Conservation (phyloP, 2,113 vertebrate genomes). For the Cepphus grylle region DNA sequence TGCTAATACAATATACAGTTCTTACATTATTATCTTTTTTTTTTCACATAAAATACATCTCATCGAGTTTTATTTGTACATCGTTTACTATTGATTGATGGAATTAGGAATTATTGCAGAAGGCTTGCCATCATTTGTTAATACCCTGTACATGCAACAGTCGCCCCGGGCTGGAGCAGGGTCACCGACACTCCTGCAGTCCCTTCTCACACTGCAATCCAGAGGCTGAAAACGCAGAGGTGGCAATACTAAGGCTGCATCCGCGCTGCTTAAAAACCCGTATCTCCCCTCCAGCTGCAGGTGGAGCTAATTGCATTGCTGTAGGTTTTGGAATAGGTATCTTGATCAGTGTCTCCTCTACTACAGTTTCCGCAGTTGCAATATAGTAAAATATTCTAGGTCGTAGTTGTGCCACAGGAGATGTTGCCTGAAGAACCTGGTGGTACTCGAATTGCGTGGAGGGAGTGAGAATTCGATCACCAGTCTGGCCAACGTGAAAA, state of each 20-base stretch:
- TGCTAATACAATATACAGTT: constrained; percentile 79
- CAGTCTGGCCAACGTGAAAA: not conserved
- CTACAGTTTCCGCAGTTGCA: not conserved
- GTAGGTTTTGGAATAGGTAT: not conserved
- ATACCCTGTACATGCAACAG: not conserved
- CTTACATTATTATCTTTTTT: constrained; percentile 50
- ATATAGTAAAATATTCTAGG: not conserved
- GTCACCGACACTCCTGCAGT: not conserved
- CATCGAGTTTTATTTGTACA: constrained; percentile 68
- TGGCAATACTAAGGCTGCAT: not conserved
- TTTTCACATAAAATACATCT: constrained; percentile 75
- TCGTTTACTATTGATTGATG: constrained; percentile 60
- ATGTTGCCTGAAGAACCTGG: not conserved
- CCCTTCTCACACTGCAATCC: not conserved
- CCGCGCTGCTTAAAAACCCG: not conserved
- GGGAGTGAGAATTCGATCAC: not conserved
- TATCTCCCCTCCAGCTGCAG: not conserved
- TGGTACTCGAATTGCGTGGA: rapidly evolving
- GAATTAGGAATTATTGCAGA: constrained; percentile 67
- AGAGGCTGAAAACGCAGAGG: not conserved
- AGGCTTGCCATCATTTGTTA: constrained; percentile 45
- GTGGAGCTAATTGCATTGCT: not conserved
- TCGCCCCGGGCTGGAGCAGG: not conserved
- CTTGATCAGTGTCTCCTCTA: not conserved
- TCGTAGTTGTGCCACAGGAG: not conserved